These are phyloP conservation scores for Dysidea cf. avara DNA, from an alignment of 37 sponge, comb jelly and placozoan species.

Conservation along the genomic window DNA sequence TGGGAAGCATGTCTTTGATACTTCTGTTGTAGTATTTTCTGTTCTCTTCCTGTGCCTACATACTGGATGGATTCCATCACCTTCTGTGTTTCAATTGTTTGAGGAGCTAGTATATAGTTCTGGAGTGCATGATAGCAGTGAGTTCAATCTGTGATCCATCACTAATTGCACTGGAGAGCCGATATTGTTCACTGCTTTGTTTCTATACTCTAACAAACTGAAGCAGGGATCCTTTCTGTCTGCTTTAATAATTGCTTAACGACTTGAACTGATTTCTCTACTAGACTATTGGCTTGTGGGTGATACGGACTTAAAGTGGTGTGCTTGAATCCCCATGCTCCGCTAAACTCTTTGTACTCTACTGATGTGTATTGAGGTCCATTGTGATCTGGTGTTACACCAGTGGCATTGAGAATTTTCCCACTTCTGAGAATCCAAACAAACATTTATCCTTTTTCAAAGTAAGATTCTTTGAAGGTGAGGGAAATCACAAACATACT, in stretches of 20 bases:
- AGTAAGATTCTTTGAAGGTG: too few species aligned
- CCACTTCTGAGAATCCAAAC: constrained; percentile 15
- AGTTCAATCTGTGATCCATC: not conserved
- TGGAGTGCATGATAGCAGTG: not conserved
- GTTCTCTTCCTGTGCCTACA: not conserved
- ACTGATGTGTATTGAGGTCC: too few species aligned
- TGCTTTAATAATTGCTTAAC: too few species aligned
- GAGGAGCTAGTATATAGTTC: not conserved
- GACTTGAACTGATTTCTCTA: too few species aligned
- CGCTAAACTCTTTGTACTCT: too few species aligned
- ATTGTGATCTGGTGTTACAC: constrained; percentile 23
- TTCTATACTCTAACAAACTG: not conserved
- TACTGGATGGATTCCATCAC: too few species aligned
- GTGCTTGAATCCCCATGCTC: too few species aligned
- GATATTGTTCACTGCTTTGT: not conserved
- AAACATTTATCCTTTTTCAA: constrained; percentile 16
- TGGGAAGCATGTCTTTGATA: not conserved
- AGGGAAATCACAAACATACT: too few species aligned
- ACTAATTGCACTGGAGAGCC: not conserved
- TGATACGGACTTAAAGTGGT: too few species aligned
- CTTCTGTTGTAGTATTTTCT: not conserved
- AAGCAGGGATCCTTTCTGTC: not conserved
- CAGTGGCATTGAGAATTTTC: constrained; percentile 5
- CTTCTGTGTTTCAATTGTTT: too few species aligned
- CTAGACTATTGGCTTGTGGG: too few species aligned